These are phyloP conservation scores for Dryobates pubescens DNA, from an alignment of 2,797 vertebrate genomes.

Conservation along the genomic window DNA sequence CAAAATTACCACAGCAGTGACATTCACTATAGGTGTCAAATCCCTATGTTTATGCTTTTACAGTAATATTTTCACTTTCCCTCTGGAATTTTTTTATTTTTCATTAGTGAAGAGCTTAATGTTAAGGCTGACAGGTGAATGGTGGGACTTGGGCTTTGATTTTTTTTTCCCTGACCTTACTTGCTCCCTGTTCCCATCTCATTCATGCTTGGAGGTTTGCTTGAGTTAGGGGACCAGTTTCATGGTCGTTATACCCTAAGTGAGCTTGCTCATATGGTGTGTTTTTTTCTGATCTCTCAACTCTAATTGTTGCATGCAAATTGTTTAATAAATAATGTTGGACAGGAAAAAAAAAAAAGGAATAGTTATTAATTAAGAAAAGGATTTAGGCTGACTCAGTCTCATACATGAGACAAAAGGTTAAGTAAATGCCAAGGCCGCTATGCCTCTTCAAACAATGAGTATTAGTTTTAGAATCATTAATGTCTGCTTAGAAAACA, in stretches of 20 bases:
- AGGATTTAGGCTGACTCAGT: slow-evolving; percentile 95
- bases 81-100: not conserved
- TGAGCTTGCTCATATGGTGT: slow-evolving; percentile 17
- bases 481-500: slow-evolving; percentile 96
- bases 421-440: slow-evolving; percentile 99
- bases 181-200: not conserved
- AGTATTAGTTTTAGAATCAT: slow-evolving; percentile 99
- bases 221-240: slow-evolving; percentile 40
- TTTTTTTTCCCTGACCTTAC: not conserved
- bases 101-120: slow-evolving; percentile 21
- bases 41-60: slow-evolving; percentile 1
- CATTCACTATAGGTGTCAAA: not conserved
- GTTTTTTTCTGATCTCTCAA: slow-evolving; percentile 64
- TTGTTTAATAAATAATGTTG: slow-evolving; percentile 85
- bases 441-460: slow-evolving; percentile 98
- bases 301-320: slow-evolving; percentile 80
- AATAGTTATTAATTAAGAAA: slow-evolving; percentile 99
- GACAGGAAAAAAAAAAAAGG: slow-evolving; percentile 62
- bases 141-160: not conserved
- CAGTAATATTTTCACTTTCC: not conserved
- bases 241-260: not conserved
- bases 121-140: not conserved
- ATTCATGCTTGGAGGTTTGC: slow-evolving; percentile 1
- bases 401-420: slow-evolving; percentile 98
- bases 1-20: not conserved